phyloP scores from a whole-genome alignment of 2,797 vertebrate genomes.

The Phylloscopus collybita region DNA sequence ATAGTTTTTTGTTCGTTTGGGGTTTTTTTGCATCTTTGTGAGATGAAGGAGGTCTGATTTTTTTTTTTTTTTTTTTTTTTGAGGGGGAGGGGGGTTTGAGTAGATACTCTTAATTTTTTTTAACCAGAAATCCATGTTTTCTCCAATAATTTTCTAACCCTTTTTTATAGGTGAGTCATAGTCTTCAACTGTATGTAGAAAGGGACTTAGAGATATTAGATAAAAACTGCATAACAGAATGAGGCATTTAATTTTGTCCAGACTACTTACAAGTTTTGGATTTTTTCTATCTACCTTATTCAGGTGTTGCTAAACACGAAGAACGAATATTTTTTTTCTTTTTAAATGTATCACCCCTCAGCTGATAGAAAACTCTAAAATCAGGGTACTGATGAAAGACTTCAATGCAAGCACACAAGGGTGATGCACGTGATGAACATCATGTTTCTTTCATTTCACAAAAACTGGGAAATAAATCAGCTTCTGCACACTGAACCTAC shows the following conservation, averaged over 20 bases:
- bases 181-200: not conserved
- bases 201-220: not conserved
- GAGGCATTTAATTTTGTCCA: constrained; percentile 7
- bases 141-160: not conserved
- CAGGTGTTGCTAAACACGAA: not conserved
- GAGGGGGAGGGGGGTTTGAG: fast-evolving
- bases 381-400: not conserved
- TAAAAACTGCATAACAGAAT: not conserved
- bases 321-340: not conserved
- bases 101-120: not conserved
- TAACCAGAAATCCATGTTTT: not conserved
- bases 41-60: not conserved
- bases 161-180: not conserved
- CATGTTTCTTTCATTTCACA: not conserved
- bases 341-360: not conserved
- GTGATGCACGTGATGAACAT: not conserved
- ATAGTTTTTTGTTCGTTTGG: not conserved
- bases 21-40: not conserved
- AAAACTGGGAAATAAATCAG: constrained; percentile 4
- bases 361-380: not conserved
- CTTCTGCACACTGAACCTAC: not conserved
- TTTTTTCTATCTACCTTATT: not conserved
- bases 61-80: not conserved
- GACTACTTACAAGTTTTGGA: not conserved
- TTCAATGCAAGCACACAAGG: not conserved